phyloP scores from a whole-genome alignment of 2,113 vertebrate genomes.

The Corythoichthys haematopterus region DNA sequence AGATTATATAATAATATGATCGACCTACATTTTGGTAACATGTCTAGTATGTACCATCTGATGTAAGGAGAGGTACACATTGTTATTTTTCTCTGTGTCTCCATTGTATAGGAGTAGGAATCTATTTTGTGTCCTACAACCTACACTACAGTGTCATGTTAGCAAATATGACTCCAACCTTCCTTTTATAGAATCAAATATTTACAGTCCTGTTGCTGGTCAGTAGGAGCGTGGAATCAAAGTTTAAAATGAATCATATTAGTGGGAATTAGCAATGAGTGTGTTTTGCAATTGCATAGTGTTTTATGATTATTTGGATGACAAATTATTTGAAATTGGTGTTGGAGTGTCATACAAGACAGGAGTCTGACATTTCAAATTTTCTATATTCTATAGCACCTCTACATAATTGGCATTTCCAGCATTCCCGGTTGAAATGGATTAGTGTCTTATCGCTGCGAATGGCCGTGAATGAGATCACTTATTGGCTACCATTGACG shows the following conservation, averaged over 20 bases:
- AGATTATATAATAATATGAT: conserved; percentile 51
- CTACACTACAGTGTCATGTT: background rate
- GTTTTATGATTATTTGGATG: background rate
- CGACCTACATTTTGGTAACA: conserved; percentile 1
- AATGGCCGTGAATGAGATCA: no score
- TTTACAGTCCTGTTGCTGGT: background rate
- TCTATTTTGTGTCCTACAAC: conserved; percentile 6
- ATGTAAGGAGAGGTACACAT: conserved; percentile 28
- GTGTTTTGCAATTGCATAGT: conserved; percentile 24
- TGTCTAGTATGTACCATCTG: conserved; percentile 22
- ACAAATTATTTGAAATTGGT: no score
- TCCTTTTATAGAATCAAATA: background rate
- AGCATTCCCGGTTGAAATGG: background rate
- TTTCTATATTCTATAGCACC: background rate
- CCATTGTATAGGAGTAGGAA: conserved; percentile 6
- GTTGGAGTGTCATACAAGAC: background rate
- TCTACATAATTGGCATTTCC: background rate
- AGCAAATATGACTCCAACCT: background rate
- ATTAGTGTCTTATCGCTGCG: background rate
- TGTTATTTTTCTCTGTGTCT: conserved; percentile 7
- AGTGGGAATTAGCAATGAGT: background rate
- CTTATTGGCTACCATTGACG: no score
- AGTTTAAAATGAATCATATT: conserved; percentile 29
- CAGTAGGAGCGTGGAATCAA: background rate
- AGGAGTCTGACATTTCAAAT: background rate